Conservation (phyloP, 2,888 invertebrate species). For the Lypha dubia region DNA sequence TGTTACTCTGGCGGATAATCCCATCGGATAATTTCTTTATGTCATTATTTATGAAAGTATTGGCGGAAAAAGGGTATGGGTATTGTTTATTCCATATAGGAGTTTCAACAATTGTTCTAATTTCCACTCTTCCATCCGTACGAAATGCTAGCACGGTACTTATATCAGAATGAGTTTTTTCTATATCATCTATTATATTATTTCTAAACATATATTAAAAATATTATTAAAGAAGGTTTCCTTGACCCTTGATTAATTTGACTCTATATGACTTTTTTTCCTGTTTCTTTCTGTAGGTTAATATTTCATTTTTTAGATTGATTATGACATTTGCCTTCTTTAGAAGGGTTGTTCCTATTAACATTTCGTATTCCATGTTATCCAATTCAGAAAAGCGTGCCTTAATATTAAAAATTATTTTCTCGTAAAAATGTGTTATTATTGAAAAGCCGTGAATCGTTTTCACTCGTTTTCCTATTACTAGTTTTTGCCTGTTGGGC, state of each 20-base stretch:
- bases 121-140: constrained; percentile 64
- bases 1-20: constrained; percentile 50
- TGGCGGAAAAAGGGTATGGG: constrained; percentile 55
- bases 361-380: constrained; percentile 51
- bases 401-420: constrained; percentile 39
- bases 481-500: constrained; percentile 16
- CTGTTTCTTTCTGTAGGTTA: no score
- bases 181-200: no score
- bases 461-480: constrained; percentile 26
- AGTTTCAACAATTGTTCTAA: constrained; percentile 56
- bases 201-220: no score
- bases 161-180: constrained; percentile 30
- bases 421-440: constrained; percentile 23
- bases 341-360: constrained; percentile 25
- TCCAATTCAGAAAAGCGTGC: no score
- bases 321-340: no score
- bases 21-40: constrained; percentile 31
- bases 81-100: constrained; percentile 66
- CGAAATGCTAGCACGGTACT: constrained; percentile 57
- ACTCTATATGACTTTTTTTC: no score
- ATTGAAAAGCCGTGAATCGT: no score
- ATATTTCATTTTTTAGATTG: no score
- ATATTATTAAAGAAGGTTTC: no score
- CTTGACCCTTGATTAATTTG: not conserved
- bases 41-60: constrained; percentile 54